A percentile compares a stretch with the other conserved stretches of the same genome.
These are phyloP conservation scores for Seriola rivoliana DNA, from an alignment of 2,113 vertebrate genomes.

Conservation along the genomic window DNA sequence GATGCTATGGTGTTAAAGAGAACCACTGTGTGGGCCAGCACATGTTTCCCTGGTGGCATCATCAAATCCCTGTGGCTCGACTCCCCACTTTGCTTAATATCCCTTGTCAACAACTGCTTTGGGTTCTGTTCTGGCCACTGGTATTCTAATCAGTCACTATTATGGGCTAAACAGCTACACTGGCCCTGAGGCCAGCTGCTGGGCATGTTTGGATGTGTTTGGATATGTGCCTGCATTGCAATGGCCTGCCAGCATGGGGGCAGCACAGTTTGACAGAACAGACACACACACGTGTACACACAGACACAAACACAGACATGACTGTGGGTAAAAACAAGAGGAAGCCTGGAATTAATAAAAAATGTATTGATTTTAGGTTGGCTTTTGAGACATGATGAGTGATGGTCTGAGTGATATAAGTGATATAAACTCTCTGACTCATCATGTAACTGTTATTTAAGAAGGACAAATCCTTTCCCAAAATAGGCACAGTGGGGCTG, in stretches of 20 bases:
- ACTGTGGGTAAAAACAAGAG: conserved; percentile 8
- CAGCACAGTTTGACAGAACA: conserved; percentile 58
- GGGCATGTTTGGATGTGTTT: conserved; percentile 66
- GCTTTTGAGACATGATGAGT: conserved; percentile 22
- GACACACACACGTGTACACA: conserved; percentile 13
- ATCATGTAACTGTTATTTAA: background rate
- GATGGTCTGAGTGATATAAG: background rate
- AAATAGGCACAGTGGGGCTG: background rate
- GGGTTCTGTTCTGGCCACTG: conserved; percentile 67
- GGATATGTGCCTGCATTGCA: conserved; percentile 61
- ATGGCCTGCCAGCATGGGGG: conserved; percentile 57
- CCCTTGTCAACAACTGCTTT: conserved; percentile 80
- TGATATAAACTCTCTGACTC: conserved; percentile 4
- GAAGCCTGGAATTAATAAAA: conserved; percentile 13
- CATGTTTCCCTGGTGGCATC: conserved; percentile 75
- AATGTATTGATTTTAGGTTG: conserved; percentile 35
- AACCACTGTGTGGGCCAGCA: conserved; percentile 66
- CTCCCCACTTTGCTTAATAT: conserved; percentile 74
- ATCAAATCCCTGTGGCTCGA: conserved; percentile 68
- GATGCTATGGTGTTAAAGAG: conserved; percentile 69
- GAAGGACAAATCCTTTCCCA: background rate
- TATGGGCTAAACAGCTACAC: conserved; percentile 67
- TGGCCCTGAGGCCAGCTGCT: conserved; percentile 64
- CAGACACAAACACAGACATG: background rate
- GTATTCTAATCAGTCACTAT: conserved; percentile 76